Evolutionary conservation across 2,797 vertebrate species (phyloP).

Genomic region (Catharus ustulatus): DNA sequence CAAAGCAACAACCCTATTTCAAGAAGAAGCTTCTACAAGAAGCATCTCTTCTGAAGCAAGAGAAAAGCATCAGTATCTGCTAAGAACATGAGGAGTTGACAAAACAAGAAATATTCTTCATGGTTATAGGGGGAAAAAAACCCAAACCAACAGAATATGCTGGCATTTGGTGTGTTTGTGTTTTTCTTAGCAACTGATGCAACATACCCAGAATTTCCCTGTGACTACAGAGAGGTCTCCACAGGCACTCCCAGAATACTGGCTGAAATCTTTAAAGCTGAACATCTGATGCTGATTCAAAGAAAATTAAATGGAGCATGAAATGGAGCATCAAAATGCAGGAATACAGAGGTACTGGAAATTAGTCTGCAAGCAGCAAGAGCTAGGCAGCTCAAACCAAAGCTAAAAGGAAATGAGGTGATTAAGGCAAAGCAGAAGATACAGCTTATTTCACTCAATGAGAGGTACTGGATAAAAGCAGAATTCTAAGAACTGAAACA

Average conservation of each 20-base stretch:
- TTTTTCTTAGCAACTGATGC: background rate
- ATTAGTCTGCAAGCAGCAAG: background rate
- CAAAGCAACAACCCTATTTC: background rate
- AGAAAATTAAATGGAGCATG: constrained; percentile 25
- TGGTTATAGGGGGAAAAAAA: fast-evolving
- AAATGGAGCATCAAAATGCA: constrained; percentile 8
- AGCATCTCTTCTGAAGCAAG: background rate
- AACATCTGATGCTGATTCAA: background rate
- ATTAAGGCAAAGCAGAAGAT: background rate
- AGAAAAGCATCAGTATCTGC: background rate
- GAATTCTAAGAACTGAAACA: background rate
- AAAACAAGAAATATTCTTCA: background rate
- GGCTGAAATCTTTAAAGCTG: background rate
- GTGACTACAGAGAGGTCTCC: background rate
- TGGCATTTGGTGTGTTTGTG: background rate
- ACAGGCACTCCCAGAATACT: background rate
- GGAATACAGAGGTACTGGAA: constrained; percentile 3
- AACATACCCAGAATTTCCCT: background rate
- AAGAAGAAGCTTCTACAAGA: background rate
- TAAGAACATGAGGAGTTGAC: fast-evolving
- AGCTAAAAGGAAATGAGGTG: background rate
- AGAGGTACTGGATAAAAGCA: background rate
- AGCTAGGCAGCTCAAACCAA: background rate
- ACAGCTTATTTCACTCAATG: background rate
- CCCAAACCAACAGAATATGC: background rate